Evolutionary conservation across 23 tunicate species (phyloP), one percentile per base, ranked within the genome.

Genomic region (Styela clava): DNA sequence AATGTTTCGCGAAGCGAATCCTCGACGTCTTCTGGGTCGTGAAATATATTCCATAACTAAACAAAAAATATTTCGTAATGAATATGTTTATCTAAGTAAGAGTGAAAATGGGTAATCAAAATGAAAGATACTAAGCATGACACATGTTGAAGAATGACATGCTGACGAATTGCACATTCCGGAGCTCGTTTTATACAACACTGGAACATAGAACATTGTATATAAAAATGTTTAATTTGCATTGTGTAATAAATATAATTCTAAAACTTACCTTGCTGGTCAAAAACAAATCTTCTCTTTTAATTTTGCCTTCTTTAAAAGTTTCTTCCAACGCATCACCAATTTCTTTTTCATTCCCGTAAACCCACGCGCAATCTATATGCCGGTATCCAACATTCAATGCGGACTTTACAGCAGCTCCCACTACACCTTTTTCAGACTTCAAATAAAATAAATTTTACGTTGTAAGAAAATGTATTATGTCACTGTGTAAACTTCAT

Each of bases 21-120:
- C n/a, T 71, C 64, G 25, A 95, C 99, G 51, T 95, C 91, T 52
- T 86, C 73, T 2, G 96, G 96, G 35, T 79, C 86, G 68, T 95
- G 99, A 56, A 70, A 83, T 18, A 74, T 69, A 69, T 89, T 95
- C 99, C 99, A 95, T 25, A 95, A 84, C 95, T 95, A 34, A 30
- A 81, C 29, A 51, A 44, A 52, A 76, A 7, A 7, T 12, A n/a
- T n/a, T n/a, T n/a, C n/a, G n/a, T n/a, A n/a, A n/a, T n/a, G n/a
- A n/a, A n/a, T n/a, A n/a, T n/a, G n/a, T n/a, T n/a, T n/a, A n/a
- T n/a, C n/a, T n/a, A n/a, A n/a, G n/a, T n/a, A n/a, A n/a, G n/a
- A n/a, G n/a, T n/a, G n/a, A n/a, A n/a, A n/a, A n/a, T n/a, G n/a
- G n/a, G n/a, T n/a, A n/a, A n/a, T n/a, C n/a, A n/a, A n/a, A n/a